phyloP scores from a whole-genome alignment of 2,113 vertebrate genomes.

The Empidonax alnorum region DNA sequence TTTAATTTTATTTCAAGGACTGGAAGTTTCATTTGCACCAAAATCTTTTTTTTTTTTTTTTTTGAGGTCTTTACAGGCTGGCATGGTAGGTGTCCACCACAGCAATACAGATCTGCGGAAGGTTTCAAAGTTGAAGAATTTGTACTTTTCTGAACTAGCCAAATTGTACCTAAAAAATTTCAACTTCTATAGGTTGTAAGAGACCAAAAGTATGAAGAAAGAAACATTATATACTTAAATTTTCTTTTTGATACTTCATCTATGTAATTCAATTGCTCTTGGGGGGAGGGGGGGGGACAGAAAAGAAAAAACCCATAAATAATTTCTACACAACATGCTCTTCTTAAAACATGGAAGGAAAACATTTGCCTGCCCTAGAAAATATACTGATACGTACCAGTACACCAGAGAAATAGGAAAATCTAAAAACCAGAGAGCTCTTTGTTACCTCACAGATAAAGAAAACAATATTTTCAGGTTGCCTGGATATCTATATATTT shows the following conservation, averaged over 20 bases:
- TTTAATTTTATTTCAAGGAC: slow-evolving; percentile 10
- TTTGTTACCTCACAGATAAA: not conserved
- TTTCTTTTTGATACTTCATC: not conserved
- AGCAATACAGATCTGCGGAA: not conserved
- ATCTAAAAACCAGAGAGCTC: not conserved
- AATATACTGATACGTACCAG: not conserved
- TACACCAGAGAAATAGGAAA: not conserved
- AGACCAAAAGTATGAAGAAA: not conserved
- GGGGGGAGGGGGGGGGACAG: accelerated
- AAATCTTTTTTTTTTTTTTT: not conserved
- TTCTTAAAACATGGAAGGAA: not conserved
- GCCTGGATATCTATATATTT: not conserved
- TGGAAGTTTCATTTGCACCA: not conserved
- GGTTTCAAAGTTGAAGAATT: not conserved
- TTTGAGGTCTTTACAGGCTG: slow-evolving; percentile 12
- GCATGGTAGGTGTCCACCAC: not conserved
- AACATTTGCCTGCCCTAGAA: not conserved
- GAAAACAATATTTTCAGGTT: not conserved
- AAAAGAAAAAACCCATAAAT: not conserved
- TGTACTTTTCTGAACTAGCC: not conserved
- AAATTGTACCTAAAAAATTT: not conserved
- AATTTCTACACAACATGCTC: not conserved
- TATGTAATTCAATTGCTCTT: not conserved
- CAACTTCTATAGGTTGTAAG: not conserved
- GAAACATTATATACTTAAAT: not conserved